phyloP scores from a whole-genome alignment of 2,888 invertebrate genomes.

The Spodoptera exigua region DNA sequence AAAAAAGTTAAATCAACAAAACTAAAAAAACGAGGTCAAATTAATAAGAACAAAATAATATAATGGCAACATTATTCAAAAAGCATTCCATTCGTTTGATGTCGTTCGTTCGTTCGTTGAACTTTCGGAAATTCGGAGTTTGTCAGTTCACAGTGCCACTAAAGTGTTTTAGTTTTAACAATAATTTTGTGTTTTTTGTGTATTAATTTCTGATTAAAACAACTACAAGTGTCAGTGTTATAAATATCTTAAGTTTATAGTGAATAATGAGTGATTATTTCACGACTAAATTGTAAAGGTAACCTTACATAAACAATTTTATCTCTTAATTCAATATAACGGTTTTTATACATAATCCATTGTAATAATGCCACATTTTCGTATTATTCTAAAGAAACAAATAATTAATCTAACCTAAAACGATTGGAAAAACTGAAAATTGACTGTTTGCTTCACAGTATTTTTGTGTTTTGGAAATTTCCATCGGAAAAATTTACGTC shows the following conservation, averaged over 20 bases:
- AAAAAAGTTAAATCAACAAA: no score
- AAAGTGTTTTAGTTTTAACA: not conserved
- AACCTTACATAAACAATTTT: constrained; percentile 35
- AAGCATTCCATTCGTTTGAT: not conserved
- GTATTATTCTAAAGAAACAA: not conserved
- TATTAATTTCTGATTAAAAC: constrained; percentile 4
- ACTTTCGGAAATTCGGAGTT: not conserved
- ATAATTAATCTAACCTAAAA: not conserved
- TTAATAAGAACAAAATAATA: not conserved
- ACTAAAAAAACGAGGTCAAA: no score
- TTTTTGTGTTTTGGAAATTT: no score
- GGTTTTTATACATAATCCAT: not conserved
- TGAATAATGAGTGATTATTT: constrained; percentile 31
- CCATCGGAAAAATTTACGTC: no score
- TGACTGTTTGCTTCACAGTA: no score
- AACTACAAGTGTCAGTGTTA: constrained; percentile 6
- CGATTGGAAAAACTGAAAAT: no score
- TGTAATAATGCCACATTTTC: not conserved
- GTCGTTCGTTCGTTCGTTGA: constrained; percentile 4
- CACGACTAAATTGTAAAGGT: constrained; percentile 13
- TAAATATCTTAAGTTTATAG: constrained; percentile 1
- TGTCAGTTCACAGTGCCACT: not conserved
- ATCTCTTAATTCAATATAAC: not conserved
- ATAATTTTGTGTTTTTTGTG: constrained; percentile 25
- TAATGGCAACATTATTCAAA: no score